Evolutionary conservation across 1,140 invertebrate species (phyloP), one percentile per base, ranked within the genome.

Genomic region (Micrasema longulum): DNA sequence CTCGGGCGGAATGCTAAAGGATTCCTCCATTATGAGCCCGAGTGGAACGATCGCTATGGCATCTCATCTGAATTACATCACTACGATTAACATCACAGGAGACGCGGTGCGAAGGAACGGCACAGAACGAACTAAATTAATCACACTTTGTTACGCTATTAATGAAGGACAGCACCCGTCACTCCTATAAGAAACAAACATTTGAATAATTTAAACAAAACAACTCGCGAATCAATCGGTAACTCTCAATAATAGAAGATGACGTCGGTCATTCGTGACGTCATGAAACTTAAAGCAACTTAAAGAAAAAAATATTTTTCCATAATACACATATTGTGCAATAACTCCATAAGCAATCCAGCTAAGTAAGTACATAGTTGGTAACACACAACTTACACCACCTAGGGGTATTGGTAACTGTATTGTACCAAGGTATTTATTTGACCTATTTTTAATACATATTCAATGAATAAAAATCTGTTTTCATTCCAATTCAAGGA

Each of bases 11-110:
- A 85, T 85, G 62, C 82, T 85, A 78, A 85, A 85, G 69, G 83
- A 85, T 77, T 85, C 83, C 78, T 85, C 83, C 83, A 85, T 85
- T 82, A 80, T 83, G 79, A 78, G 76, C 76, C 71, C 69, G 77
- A 80, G 41, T 60, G 38, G 45, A 63, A 57, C 60, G 20, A 65
- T 65, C 63, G 75, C 77, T 80, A 77, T 80, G 80, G 78, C 80
- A 82, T 82, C 79, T 80, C 80, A 81, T 80, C 76, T 79, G 80
- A 83, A 85, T 85, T 85, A 85, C 83, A 85, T 85, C 83, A 85
- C 82, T 79, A 80, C 79, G 78, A 81, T 80, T 81, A 81, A 78
- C 26, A 45, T 50, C 65, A 52, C 26, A 16, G 35, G 14, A 22
- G 5, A 10, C 26, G 53, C 4, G 55, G 62, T 20, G 36, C 14